A percentile compares a stretch with the other conserved stretches of the same genome.
Evolutionary conservation across 2,888 invertebrate species (phyloP).

Genomic region (Habrosyne pyritoides): DNA sequence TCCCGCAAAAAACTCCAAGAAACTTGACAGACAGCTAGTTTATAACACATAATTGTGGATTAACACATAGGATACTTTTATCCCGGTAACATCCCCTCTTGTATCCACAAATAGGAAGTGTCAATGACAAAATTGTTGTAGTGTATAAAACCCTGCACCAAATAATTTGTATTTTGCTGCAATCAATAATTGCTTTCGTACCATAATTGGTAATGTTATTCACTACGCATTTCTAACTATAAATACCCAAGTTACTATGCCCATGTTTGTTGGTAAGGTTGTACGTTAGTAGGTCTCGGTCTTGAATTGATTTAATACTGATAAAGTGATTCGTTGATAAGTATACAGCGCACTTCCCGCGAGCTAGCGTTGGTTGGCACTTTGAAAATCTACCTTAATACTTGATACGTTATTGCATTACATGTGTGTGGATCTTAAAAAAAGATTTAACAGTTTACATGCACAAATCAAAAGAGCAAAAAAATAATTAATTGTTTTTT

Average conservation of each 20-base stretch:
- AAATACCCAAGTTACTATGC: background rate
- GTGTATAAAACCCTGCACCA: background rate
- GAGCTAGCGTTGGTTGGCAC: background rate
- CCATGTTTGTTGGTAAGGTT: background rate
- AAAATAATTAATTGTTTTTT: too few species aligned
- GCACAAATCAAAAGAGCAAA: too few species aligned
- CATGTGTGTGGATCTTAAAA: too few species aligned
- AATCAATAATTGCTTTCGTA: background rate
- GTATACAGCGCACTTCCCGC: background rate
- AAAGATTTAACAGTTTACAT: too few species aligned
- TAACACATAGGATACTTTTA: too few species aligned
- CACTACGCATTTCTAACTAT: background rate
- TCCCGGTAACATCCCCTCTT: too few species aligned
- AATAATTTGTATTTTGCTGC: background rate
- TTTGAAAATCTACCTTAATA: background rate
- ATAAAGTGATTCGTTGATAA: background rate
- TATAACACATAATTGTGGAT: too few species aligned
- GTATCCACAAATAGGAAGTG: too few species aligned
- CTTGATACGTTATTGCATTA: too few species aligned
- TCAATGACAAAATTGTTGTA: too few species aligned
- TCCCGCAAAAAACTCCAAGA: too few species aligned
- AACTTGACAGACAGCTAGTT: too few species aligned
- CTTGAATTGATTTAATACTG: slow-evolving; percentile 1
- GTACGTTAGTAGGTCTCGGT: background rate
- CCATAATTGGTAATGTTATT: background rate